These are phyloP conservation scores for Drosophila burlai DNA, from an alignment of 1,140 invertebrate species.

Conservation along the genomic window DNA sequence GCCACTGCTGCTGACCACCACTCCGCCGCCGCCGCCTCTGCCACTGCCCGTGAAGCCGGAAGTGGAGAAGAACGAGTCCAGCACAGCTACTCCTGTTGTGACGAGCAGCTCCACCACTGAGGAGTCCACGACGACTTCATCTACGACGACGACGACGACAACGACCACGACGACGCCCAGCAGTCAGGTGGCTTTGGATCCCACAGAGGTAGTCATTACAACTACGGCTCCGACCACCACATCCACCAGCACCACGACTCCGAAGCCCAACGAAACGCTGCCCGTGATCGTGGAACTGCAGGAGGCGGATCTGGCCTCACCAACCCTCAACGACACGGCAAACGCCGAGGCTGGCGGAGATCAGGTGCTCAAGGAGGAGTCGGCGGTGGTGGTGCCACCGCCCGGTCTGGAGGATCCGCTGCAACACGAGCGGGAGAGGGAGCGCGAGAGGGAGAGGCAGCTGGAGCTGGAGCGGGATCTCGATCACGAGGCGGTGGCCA, in stretches of 20 bases:
- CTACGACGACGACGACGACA: constrained; percentile 1
- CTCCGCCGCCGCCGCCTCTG: constrained; percentile 12
- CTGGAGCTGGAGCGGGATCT: constrained; percentile 29
- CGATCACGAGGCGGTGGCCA: constrained; percentile 69
- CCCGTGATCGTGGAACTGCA: constrained; percentile 71
- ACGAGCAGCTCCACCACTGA: constrained; percentile 23
- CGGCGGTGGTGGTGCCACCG: constrained; percentile 8
- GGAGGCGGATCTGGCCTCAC: constrained; percentile 43
- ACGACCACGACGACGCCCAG: constrained; percentile 24
- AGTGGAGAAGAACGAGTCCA: constrained; percentile 27
- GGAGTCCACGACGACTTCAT: constrained; percentile 15
- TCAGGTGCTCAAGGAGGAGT: constrained; percentile 2
- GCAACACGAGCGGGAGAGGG: constrained; percentile 20
- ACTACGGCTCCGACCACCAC: constrained; percentile 68
- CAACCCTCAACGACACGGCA: constrained; percentile 17
- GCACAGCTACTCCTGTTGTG: constrained; percentile 13
- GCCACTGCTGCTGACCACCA: constrained; percentile 28
- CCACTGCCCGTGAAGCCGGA: constrained; percentile 22
- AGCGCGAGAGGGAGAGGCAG: constrained; percentile 41
- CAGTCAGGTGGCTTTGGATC: constrained; percentile 30
- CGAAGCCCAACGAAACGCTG: constrained; percentile 67
- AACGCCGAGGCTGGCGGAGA: constrained; percentile 20
- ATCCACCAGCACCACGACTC: constrained; percentile 64
- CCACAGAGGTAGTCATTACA: constrained; percentile 52
- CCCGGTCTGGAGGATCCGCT: constrained; percentile 1